A percentile compares a stretch with the other conserved stretches of the same genome.
phyloP scores from a whole-genome alignment of 2,797 vertebrate genomes.

The Enteromius trimaculatus region DNA sequence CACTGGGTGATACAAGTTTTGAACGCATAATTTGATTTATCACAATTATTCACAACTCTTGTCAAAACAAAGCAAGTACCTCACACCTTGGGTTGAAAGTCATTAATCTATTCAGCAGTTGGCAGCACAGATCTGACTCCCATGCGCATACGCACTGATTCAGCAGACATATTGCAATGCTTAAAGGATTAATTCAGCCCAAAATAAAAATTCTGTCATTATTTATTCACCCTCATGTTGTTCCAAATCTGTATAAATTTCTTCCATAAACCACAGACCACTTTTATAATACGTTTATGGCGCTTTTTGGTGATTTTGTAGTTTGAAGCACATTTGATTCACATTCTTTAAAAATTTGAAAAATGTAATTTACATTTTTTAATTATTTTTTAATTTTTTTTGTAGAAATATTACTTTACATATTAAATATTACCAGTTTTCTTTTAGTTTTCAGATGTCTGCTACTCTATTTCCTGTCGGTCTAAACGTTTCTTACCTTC shows the following conservation, averaged over 20 bases:
- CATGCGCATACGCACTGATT: conserved; percentile 14
- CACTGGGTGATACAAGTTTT: conserved; percentile 39
- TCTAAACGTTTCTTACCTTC: not conserved
- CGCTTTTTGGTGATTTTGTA: not conserved
- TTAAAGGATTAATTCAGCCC: conserved; percentile 20
- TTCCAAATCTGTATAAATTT: conserved; percentile 23
- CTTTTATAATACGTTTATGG: conserved; percentile 2
- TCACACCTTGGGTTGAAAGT: conserved; percentile 41
- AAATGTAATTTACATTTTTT: no score
- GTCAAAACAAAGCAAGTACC: conserved; percentile 45
- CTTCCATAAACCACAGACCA: conserved; percentile 12
- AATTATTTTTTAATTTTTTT: no score
- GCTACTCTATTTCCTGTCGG: not conserved
- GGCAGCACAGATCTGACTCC: conserved; percentile 2
- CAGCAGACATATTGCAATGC: conserved; percentile 18
- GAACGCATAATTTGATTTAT: conserved; percentile 34
- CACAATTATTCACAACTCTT: conserved; percentile 48
- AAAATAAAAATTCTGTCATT: conserved; percentile 31
- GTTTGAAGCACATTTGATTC: not conserved
- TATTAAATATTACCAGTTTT: no score
- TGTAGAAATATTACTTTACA: not conserved
- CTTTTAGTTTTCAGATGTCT: not conserved
- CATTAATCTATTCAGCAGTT: conserved; percentile 32
- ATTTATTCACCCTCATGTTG: conserved; percentile 29
- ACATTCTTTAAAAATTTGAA: not conserved